Evolutionary conservation across 2,888 invertebrate species (phyloP), one percentile per base, ranked within the genome.

Genomic region (Archips xylosteana): DNA sequence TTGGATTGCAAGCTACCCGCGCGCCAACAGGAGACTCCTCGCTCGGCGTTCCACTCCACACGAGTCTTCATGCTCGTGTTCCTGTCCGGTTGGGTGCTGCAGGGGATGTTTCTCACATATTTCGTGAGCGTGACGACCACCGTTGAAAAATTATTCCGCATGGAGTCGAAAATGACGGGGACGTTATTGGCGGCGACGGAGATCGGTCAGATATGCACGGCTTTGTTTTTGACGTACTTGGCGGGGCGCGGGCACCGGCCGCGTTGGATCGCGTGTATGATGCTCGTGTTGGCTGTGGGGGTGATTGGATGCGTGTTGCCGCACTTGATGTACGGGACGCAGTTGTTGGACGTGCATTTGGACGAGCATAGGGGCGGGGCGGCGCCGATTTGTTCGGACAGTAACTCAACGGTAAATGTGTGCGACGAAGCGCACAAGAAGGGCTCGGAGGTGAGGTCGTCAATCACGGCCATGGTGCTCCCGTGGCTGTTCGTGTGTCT

Each of bases 71-170:
- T 98, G 94, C 96, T 97, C 84, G 97, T 97, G 65, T 98, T 98
- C 89, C 96, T 98, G 83, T 95, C 97, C 81, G 97, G 98, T 69
- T 98, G 98, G 97, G 97, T 98, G 76, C 92, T 97, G 74, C 97
- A 97, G 91, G 98, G 98, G 76, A 98, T 98, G 97, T 98, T 97
- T 91, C 97, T 97, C 91, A 98, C 98, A 59, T 98, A 98, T 90
- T 98, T 98, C 89, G 98, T 98, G 74, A 98, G 98, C 87, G 98
- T 98, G 79, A 98, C 98, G 84, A 98, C 98, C 73, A 98, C 98
- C 47, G 97, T 98, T 78, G 98, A 98, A 90, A 98, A 98, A 90
- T 94, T 98, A 75, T 98, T 98, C 89, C 97, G 97, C 94, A 97
- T 98, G 76, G 98, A 98, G 89, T 98, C 98, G 74, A 98, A 97